Percentiles rank a stretch among this genome's conserved stretches.
These are phyloP conservation scores for Toxotes jaculatrix DNA, from an alignment of 2,113 vertebrate species.

Conservation along the genomic window DNA sequence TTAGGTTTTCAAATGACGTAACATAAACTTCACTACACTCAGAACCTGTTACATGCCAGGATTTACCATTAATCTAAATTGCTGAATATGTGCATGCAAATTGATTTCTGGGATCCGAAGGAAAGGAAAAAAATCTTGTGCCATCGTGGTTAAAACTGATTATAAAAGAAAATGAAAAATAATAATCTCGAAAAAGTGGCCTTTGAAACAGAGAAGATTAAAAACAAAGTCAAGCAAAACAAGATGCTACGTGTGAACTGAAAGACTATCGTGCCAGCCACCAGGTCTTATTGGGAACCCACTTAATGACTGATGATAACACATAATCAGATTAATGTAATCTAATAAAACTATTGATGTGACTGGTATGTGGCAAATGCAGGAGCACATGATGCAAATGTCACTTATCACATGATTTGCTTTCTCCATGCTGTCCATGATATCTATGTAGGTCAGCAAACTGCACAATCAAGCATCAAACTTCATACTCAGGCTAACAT, in stretches of 20 bases:
- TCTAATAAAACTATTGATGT: slow-evolving; percentile 67
- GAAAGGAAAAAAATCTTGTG: not conserved
- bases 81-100: not conserved
- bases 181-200: not conserved
- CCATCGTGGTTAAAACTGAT: slow-evolving; percentile 1
- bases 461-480: slow-evolving; percentile 3
- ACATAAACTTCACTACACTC: not conserved
- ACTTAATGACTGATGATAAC: slow-evolving; percentile 38
- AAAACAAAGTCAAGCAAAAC: not conserved
- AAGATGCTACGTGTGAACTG: not conserved
- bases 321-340: slow-evolving; percentile 65
- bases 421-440: slow-evolving; percentile 30
- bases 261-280: not conserved
- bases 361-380: slow-evolving; percentile 40
- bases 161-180: not conserved
- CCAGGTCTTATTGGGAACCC: not conserved
- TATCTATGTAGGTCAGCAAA: slow-evolving; percentile 51
- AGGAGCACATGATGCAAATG: slow-evolving; percentile 70
- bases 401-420: slow-evolving; percentile 69
- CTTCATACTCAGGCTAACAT: not conserved
- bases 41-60: not conserved
- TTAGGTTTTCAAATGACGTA: not conserved
- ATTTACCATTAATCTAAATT: not conserved
- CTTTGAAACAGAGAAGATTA: slow-evolving; percentile 4
- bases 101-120: not conserved